Conservation (phyloP, 2,113 vertebrate genomes). For the Cyprinodon variegatus region DNA sequence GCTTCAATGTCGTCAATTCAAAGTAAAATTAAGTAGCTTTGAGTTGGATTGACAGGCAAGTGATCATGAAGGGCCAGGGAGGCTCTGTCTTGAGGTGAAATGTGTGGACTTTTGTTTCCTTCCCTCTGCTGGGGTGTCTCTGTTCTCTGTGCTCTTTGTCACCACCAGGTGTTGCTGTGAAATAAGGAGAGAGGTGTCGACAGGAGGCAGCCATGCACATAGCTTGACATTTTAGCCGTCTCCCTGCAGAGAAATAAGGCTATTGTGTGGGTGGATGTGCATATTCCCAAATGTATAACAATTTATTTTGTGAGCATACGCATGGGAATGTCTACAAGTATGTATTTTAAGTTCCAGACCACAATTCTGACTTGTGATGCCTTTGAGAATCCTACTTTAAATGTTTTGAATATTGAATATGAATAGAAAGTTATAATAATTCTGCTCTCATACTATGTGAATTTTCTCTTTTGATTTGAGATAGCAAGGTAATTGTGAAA, state of each 20-base stretch:
- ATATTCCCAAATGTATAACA: conserved; percentile 49
- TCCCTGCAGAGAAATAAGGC: conserved; percentile 73
- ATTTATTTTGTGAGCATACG: conserved; percentile 45
- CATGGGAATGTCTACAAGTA: conserved; percentile 26
- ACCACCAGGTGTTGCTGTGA: conserved; percentile 86
- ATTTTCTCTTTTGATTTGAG: not conserved
- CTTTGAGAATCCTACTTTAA: not conserved
- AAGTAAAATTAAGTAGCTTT: conserved; percentile 69
- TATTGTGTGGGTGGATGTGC: conserved; percentile 65
- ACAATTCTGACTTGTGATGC: conserved; percentile 2
- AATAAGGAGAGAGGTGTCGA: conserved; percentile 78
- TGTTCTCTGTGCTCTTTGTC: conserved; percentile 72
- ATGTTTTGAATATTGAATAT: not conserved
- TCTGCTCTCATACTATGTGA: not conserved
- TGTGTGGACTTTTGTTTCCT: conserved; percentile 28
- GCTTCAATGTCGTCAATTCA: conserved; percentile 65
- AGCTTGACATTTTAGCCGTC: conserved; percentile 78
- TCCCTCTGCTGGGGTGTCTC: conserved; percentile 43
- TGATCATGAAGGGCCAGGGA: conserved; percentile 56
- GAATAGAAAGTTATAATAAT: not conserved
- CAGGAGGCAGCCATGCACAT: conserved; percentile 71
- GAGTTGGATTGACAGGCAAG: conserved; percentile 64
- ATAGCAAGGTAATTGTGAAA: not conserved
- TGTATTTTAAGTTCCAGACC: conserved; percentile 7
- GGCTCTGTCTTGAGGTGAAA: conserved; percentile 37